Evolutionary conservation across 2,113 vertebrate genomes (phyloP), one percentile per base, ranked within the genome.

Genomic region (Phalacrocorax aristotelis): DNA sequence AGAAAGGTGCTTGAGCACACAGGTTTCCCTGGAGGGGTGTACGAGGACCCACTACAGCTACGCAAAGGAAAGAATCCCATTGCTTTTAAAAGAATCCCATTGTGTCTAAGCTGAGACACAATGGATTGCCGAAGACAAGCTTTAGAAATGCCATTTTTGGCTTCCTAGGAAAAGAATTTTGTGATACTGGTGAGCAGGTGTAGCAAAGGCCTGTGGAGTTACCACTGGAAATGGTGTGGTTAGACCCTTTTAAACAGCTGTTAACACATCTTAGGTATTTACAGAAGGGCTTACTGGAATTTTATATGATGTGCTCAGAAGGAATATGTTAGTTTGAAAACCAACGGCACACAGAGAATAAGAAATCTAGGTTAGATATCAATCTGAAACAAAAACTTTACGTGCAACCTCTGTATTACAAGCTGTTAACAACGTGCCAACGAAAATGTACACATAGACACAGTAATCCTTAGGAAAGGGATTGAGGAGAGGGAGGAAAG

Each of bases 291-390:
- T 96, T 95, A 25, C 61, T 95, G 68, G 65, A 71, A 82, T 96
- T 93, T 92, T 93, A 48, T 86, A 60, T 77, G 26, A 74, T 58
- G 27, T 36, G 13, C 61, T 93, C 44, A 82, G n/a, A 74, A 68
- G 93, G 46, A 95, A 75, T 83, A 87, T 93, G 40, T 60, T 93
- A 70, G 26, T 72, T 93, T 93, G 90, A 94, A 95, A 93, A 77
- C 16, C 7, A 34, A n/a, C 84, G 51, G 69, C 49, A 92, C 34
- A 87, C 25, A 34, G 71, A 91, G 55, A 42, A 46, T n/a, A 60
- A 62, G 19, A 80, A 89, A 62, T 40, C 18, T 30, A 76, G 52
- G 9, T 49, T 70, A 74, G 10, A 13, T 80, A 82, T 36, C 17
- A 76, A 5, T 44, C 32, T 86, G 78, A 88, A 92, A 71, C n/a